phyloP scores from a whole-genome alignment of 2,797 vertebrate species.

The Aythya fuligula region DNA sequence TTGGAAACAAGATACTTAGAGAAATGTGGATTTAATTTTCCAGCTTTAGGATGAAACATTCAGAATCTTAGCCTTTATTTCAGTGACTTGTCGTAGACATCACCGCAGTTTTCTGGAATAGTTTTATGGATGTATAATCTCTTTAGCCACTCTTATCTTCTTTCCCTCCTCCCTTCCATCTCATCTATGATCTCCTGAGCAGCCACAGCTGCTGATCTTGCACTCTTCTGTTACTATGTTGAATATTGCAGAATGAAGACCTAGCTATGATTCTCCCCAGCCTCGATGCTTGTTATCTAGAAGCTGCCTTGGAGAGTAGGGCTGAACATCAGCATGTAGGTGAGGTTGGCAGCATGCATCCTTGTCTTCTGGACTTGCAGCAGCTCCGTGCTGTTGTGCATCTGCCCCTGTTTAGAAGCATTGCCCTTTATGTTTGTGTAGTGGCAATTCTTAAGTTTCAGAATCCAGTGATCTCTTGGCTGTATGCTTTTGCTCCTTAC shows the following conservation, averaged over 20 bases:
- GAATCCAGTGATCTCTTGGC: neutral
- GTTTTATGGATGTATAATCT: neutral
- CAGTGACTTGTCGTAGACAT: neutral
- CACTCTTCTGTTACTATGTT: neutral
- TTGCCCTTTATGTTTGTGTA: neutral
- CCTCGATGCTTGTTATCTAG: accelerated
- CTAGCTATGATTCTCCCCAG: neutral
- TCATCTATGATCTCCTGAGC: neutral
- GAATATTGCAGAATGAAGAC: accelerated
- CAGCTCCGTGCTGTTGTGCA: accelerated
- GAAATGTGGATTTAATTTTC: neutral
- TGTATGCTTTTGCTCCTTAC: neutral
- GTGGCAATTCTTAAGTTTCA: neutral
- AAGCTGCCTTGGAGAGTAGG: neutral
- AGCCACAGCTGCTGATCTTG: neutral
- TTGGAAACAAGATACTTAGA: neutral
- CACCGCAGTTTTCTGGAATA: neutral
- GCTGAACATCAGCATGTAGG: accelerated
- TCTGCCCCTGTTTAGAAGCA: neutral
- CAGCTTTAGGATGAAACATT: neutral
- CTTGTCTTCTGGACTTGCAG: neutral
- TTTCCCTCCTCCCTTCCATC: neutral
- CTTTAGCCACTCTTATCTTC: neutral
- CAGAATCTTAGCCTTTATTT: neutral
- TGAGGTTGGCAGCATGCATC: neutral